These are phyloP conservation scores for Tricholauxania praeusta DNA, from an alignment of 2,888 invertebrate genomes.

Conservation along the genomic window DNA sequence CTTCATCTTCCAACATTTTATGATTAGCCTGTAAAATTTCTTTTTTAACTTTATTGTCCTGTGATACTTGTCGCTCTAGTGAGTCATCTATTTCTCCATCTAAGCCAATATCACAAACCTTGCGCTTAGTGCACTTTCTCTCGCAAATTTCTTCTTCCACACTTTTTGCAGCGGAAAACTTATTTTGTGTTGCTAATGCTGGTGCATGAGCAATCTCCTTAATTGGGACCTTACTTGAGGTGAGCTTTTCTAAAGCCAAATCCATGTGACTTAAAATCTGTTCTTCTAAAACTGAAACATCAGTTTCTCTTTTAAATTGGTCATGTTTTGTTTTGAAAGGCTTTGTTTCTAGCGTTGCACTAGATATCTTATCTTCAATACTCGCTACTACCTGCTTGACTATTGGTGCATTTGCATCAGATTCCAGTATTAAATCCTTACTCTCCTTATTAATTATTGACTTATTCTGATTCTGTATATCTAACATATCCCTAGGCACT, in stretches of 20 bases:
- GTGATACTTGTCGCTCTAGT: too few relatives aligned
- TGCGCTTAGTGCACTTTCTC: slow-evolving; percentile 55
- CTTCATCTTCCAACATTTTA: too few relatives aligned
- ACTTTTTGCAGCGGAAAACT: slow-evolving; percentile 7
- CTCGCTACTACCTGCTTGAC: slow-evolving; percentile 72
- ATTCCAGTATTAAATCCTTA: too few relatives aligned
- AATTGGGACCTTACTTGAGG: slow-evolving; percentile 51
- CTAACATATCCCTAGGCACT: too few relatives aligned
- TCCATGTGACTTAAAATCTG: slow-evolving; percentile 58
- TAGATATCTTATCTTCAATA: slow-evolving; percentile 69
- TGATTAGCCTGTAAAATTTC: too few relatives aligned
- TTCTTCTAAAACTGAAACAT: slow-evolving; percentile 54
- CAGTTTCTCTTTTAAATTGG: slow-evolving; percentile 47
- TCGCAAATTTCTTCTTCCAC: slow-evolving; percentile 61
- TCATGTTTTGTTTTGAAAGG: slow-evolving; percentile 61
- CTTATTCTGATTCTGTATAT: too few relatives aligned
- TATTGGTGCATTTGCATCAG: slow-evolving; percentile 60
- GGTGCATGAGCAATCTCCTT: slow-evolving; percentile 52
- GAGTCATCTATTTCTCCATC: slow-evolving; percentile 32
- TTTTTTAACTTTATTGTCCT: too few relatives aligned
- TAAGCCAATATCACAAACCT: slow-evolving; percentile 56
- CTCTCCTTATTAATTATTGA: too few relatives aligned
- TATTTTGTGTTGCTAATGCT: slow-evolving; percentile 49
- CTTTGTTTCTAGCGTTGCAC: slow-evolving; percentile 53
- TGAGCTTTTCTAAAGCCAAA: slow-evolving; percentile 51